Percentiles rank a stretch among this genome's conserved stretches.
Conservation (phyloP, 2,113 vertebrate genomes). For the Smithornis capensis region DNA sequence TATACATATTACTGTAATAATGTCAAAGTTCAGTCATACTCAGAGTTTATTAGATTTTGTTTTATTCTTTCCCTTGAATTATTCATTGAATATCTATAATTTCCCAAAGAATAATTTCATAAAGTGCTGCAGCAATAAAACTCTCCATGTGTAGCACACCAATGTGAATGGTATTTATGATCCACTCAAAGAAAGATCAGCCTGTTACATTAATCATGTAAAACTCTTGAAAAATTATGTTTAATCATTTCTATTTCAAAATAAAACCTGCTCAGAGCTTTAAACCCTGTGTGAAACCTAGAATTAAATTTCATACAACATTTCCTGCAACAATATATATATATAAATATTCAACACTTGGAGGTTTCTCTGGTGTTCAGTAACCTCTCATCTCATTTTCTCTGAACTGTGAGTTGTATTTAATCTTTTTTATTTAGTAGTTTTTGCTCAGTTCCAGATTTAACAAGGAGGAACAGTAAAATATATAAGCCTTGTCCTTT, state of each 20-base stretch:
- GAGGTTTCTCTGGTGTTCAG: conserved; percentile 21
- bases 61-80: conserved; percentile 73
- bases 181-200: conserved; percentile 17
- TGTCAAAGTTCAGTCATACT: conserved; percentile 69
- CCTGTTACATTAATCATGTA: conserved; percentile 29
- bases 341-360: conserved; percentile 42
- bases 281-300: conserved; percentile 23
- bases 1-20: conserved; percentile 20
- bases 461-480: background rate
- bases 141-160: conserved; percentile 27
- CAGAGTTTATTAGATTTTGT: conserved; percentile 73
- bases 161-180: conserved; percentile 34
- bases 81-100: conserved; percentile 73
- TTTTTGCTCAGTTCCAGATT: conserved; percentile 8
- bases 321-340: conserved; percentile 43
- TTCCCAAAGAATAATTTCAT: conserved; percentile 75
- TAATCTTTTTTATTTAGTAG: conserved; percentile 6
- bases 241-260: conserved; percentile 53
- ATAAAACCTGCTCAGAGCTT: conserved; percentile 42
- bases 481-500: background rate
- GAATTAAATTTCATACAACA: conserved; percentile 51
- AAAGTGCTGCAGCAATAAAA: conserved; percentile 65
- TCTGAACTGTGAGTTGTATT: conserved; percentile 1
- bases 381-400: conserved; percentile 33
- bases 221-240: conserved; percentile 56